Base-by-base conservation (phyloP, 2,113 vertebrate species). In the Arenaria interpres region DNA sequence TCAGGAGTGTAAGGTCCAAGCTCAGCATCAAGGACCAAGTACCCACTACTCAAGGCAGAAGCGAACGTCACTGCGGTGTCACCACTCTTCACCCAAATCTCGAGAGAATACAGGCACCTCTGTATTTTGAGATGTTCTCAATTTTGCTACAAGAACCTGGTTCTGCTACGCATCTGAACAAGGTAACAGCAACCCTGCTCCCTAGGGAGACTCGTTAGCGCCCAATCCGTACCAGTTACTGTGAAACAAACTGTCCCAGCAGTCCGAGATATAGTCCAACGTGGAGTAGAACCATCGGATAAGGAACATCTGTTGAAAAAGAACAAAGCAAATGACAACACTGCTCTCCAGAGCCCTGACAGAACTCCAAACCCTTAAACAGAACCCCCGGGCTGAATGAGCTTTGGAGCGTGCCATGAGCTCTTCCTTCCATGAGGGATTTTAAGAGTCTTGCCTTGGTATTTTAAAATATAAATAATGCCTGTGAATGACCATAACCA, bases 231-330 rank as follows among this genome's bases (percentile, higher is more conserved):
- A 99, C 99, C 99, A 99, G 97, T 99, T 99, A 96, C 98, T 99
- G 93, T 99, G 99, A 57, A 99, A 98, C 73, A 99, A 91, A 96
- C 98, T 98, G 74, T 99, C 99, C 92, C 99, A 98, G 94, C 98
- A 98, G 96, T 99, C 99, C 2, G 98, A 98, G 85, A 99, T 78
- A 82, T 99, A 99, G 89, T 99, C 98, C 50, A 97, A 97, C 0
- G 96, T 97, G 13, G 98, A 98, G 88, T 99, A 98, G 92, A 99
- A 91, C 99, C 99, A 99, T 88, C 99, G 98, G 69, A 99, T 98
- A n/a, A 99, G 96, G 97, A 99, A 99, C 75, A 99, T 97, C 99
- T 99, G 75, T 53, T 21, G 1, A 3, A 43, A 68, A 54, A 72
- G 8, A 21, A 41, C 73, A 53, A 63, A 1, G 4, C 3, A n/a